phyloP scores from a whole-genome alignment of 2,888 invertebrate genomes.

The Muschampia plurimacula region DNA sequence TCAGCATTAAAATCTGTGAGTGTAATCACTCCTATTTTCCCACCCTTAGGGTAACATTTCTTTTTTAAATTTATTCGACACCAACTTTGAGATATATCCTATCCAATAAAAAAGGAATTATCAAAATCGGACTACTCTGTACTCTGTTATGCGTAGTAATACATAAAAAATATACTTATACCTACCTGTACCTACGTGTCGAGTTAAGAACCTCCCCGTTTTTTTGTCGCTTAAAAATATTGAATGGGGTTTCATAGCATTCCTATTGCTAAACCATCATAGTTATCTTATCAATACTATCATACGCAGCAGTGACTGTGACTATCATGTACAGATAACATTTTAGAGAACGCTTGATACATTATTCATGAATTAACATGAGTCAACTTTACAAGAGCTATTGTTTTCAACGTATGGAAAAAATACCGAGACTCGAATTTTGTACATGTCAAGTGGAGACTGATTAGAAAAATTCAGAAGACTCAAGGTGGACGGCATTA shows the following conservation, averaged over 20 bases:
- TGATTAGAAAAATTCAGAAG: slow-evolving; percentile 17
- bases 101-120: too few relatives aligned
- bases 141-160: too few relatives aligned
- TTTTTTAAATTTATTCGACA: too few relatives aligned
- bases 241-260: neutral
- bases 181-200: too few relatives aligned
- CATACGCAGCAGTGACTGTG: slow-evolving; percentile 19
- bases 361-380: slow-evolving; percentile 26
- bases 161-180: too few relatives aligned
- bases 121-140: too few relatives aligned
- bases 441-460: neutral
- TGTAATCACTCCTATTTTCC: too few relatives aligned
- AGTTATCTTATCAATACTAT: slow-evolving; percentile 25
- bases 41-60: too few relatives aligned
- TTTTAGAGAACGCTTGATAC: slow-evolving; percentile 17
- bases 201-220: too few relatives aligned
- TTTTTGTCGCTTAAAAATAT: too few relatives aligned
- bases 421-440: neutral
- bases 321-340: slow-evolving; percentile 24
- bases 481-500: slow-evolving; percentile 14
- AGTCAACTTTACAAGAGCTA: slow-evolving; percentile 15
- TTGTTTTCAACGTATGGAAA: neutral
- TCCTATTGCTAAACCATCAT: slow-evolving; percentile 12
- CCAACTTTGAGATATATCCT: too few relatives aligned
- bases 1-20: too few relatives aligned